phyloP scores from a whole-genome alignment of 2,113 vertebrate species.

The Lepus europaeus region DNA sequence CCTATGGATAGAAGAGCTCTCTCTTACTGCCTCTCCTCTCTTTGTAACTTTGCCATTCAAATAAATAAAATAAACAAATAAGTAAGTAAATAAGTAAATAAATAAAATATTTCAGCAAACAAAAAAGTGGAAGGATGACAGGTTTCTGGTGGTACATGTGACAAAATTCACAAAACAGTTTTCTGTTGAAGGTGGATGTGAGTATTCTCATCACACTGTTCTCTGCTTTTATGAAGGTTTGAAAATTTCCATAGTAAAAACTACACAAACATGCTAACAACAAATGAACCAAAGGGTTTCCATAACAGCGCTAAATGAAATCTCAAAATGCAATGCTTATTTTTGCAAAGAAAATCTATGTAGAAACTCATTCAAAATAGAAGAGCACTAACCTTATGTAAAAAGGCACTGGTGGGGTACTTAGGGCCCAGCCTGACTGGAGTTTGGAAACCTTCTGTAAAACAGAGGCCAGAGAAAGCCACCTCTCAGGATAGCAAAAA shows the following conservation, averaged over 20 bases:
- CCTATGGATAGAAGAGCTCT: no score
- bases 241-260: not conserved
- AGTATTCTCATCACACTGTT: not conserved
- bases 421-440: not conserved
- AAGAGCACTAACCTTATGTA: accelerated
- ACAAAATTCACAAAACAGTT: not conserved
- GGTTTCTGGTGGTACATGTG: not conserved
- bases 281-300: not conserved
- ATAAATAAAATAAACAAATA: no score
- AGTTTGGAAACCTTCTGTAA: not conserved
- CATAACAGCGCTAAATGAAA: constrained; percentile 24
- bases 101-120: not conserved
- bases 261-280: not conserved
- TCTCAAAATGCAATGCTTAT: not conserved
- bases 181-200: not conserved
- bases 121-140: constrained; percentile 4
- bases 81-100: no score
- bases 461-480: not conserved
- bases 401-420: not conserved
- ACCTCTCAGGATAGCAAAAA: constrained; percentile 31
- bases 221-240: not conserved
- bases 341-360: not conserved
- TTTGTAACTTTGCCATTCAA: no score
- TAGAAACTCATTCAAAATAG: not conserved
- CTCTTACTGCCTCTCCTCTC: no score